Percentiles rank a stretch among this genome's conserved stretches.
phyloP scores from a whole-genome alignment of 2,888 invertebrate genomes.

The Diloba caeruleocephala region DNA sequence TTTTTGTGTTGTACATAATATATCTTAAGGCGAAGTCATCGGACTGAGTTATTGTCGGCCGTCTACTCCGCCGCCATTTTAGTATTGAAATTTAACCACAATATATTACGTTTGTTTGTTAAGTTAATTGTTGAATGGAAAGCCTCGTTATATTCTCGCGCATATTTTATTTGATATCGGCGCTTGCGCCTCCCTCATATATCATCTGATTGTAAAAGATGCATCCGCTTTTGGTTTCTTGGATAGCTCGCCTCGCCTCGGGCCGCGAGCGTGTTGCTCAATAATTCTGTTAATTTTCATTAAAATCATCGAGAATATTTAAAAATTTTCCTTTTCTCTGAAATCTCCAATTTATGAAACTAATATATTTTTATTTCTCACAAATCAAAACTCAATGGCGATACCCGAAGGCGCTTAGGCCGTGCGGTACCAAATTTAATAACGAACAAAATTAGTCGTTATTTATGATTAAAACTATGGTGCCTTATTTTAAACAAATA shows the following conservation, averaged over 20 bases:
- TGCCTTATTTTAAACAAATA: slow-evolving; percentile 68
- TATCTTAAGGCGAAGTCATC: slow-evolving; percentile 62
- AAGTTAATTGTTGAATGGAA: slow-evolving; percentile 89
- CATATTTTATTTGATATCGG: slow-evolving; percentile 81
- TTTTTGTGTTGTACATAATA: slow-evolving; percentile 58
- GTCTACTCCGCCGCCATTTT: slow-evolving; percentile 74
- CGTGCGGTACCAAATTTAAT: slow-evolving; percentile 62
- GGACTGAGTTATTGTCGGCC: slow-evolving; percentile 70
- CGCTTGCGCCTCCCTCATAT: slow-evolving; percentile 68
- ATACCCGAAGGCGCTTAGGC: slow-evolving; percentile 48
- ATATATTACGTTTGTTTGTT: slow-evolving; percentile 89
- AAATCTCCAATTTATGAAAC: slow-evolving; percentile 41
- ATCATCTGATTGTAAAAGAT: slow-evolving; percentile 86
- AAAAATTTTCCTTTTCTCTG: slow-evolving; percentile 34
- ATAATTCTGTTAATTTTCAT: slow-evolving; percentile 70
- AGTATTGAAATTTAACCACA: slow-evolving; percentile 87
- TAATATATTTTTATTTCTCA: slow-evolving; percentile 53
- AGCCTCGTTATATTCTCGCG: slow-evolving; percentile 82
- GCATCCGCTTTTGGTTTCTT: slow-evolving; percentile 73
- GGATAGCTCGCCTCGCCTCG: slow-evolving; percentile 59
- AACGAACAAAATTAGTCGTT: slow-evolving; percentile 65
- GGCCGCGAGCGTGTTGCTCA: slow-evolving; percentile 52
- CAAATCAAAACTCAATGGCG: slow-evolving; percentile 52
- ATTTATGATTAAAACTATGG: slow-evolving; percentile 66
- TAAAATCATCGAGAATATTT: slow-evolving; percentile 52